Base-by-base conservation (phyloP, 23 tunicate genomes). In the Oikopleura vanhoeffeni region DNA sequence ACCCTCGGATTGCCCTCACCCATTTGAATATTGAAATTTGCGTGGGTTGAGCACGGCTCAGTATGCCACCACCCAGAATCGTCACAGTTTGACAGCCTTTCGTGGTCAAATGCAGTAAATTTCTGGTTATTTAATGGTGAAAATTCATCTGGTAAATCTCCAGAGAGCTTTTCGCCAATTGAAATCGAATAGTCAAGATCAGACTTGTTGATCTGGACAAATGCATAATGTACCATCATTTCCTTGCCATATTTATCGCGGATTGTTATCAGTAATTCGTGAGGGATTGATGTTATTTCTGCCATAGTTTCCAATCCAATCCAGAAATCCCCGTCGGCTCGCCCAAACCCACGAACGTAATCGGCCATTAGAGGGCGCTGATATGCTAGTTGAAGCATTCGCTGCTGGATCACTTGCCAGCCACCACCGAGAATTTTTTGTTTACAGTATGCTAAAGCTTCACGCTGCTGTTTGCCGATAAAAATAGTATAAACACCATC, bases 391-490 rank as follows among this genome's bases (percentile, higher is more conserved):
- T 71, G 79, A 30, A 71, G 79, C 79, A 30, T 13, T 33, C 79
- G 79, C 79, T 71, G 79, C 79, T 71, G 79, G 32, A 71, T 71
- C 27, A 71, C 79, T 71, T 71, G 79, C 79, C 79, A 71, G 79
- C 79, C 79, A 4, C 79, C 79, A 30, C 79, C 79, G 32, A 30
- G 3, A 4, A 71, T 28, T 32, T 71, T 71, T 30, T 71, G 79
- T 18, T 38, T 33, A 32, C 79, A 71, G 32, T 71, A 71, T 30
- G 79, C 79, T 24, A 30, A 38, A 18, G 79, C 79, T 32, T 71
- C 79, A 30, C 27, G 79, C 4, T 2, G 27, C 32, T 30, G 36
- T 13, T 18, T 13, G 38, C 79, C 79, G 38, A 71, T 71, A 71
- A 71, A 71, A 30, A 71, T 71, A 2, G 79, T 71, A 30, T 71